Evolutionary conservation across 2,888 invertebrate genomes (phyloP).

Genomic region (Drosophila greeni): DNA sequence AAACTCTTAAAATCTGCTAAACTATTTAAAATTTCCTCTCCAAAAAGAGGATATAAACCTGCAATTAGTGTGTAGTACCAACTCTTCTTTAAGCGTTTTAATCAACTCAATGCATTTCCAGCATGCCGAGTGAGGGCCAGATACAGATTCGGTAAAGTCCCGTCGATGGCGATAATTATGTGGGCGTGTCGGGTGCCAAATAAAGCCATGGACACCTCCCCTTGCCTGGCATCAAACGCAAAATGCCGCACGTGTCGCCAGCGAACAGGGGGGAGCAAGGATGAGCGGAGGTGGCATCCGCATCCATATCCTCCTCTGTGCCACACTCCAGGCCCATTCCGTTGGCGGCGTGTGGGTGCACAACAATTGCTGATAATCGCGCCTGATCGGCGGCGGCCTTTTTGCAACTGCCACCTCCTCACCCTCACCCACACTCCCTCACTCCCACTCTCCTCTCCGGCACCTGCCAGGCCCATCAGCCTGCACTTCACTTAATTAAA

Average conservation of each 20-base stretch:
- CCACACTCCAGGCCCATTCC: slow-evolving; percentile 15
- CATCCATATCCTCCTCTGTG: slow-evolving; percentile 11
- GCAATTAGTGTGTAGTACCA: neutral
- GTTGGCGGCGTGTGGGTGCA: slow-evolving; percentile 52
- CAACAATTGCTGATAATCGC: slow-evolving; percentile 62
- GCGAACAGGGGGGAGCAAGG: slow-evolving; percentile 11
- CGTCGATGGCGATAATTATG: slow-evolving; percentile 66
- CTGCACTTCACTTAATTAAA: slow-evolving; percentile 72
- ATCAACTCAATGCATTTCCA: slow-evolving; percentile 3
- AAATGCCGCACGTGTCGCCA: slow-evolving; percentile 63
- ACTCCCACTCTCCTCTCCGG: neutral
- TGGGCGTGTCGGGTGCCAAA: slow-evolving; percentile 60
- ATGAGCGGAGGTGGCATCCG: slow-evolving; percentile 22
- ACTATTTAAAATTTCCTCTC: neutral
- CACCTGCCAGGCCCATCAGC: slow-evolving; percentile 41
- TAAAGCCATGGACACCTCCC: slow-evolving; percentile 22
- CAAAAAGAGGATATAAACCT: neutral
- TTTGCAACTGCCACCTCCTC: slow-evolving; percentile 55
- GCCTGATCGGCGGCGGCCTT: slow-evolving; percentile 61
- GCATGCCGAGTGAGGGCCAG: slow-evolving; percentile 23
- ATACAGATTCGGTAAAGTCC: slow-evolving; percentile 14
- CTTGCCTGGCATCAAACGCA: slow-evolving; percentile 53
- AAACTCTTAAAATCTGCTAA: neutral
- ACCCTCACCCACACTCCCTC: neutral
- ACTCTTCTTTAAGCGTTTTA: neutral